These are phyloP conservation scores for Nysson spinosus DNA, from an alignment of 2,888 invertebrate species.

Conservation along the genomic window DNA sequence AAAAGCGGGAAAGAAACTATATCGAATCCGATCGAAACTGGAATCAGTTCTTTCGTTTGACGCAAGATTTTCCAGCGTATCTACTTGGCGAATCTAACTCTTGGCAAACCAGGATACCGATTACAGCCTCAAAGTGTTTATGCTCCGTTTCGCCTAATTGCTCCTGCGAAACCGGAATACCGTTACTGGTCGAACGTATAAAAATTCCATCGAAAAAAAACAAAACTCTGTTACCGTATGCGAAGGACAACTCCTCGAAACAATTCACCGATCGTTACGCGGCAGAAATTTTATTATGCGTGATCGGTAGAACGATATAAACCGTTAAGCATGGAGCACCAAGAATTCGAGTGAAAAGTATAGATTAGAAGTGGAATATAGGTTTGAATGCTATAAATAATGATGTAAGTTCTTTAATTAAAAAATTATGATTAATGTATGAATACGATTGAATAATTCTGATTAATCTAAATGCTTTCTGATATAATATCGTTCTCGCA, in stretches of 20 bases:
- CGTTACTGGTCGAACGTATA: slow-evolving; percentile 33
- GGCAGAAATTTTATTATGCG: no score
- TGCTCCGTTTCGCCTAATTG: slow-evolving; percentile 54
- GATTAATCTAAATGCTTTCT: no score
- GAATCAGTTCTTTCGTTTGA: background rate
- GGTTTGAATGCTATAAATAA: no score
- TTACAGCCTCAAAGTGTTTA: slow-evolving; percentile 27
- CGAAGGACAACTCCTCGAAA: slow-evolving; percentile 32
- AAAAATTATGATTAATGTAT: no score
- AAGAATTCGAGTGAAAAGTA: no score
- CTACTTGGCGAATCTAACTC: slow-evolving; percentile 13
- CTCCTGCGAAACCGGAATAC: slow-evolving; percentile 43
- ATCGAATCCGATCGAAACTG: background rate
- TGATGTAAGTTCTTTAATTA: no score
- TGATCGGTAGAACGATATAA: no score
- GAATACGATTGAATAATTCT: no score
- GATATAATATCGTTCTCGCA: no score
- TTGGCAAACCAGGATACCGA: slow-evolving; percentile 25
- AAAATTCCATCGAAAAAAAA: background rate
- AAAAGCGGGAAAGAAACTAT: no score
- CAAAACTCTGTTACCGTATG: slow-evolving; percentile 5
- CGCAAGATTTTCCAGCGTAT: slow-evolving; percentile 4
- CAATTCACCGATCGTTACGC: background rate
- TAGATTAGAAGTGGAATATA: no score
- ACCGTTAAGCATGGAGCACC: no score